These are phyloP conservation scores for Bursaphelenchus mucronatus DNA, from an alignment of 1,140 invertebrate species.

Conservation along the genomic window DNA sequence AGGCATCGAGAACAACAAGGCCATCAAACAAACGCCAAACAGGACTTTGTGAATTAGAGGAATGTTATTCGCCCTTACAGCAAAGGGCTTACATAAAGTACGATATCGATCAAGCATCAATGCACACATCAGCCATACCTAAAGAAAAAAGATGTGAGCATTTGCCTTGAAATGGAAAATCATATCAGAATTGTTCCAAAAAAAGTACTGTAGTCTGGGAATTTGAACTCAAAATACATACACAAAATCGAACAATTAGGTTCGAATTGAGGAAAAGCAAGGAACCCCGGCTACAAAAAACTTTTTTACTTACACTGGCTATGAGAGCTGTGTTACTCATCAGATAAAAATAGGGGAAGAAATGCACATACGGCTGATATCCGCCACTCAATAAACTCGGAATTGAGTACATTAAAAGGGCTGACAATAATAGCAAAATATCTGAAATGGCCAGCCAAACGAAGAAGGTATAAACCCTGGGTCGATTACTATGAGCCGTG, in stretches of 20 bases:
- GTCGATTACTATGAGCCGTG: constrained; percentile 19
- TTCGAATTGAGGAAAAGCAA: too few species aligned
- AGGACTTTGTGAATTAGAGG: constrained; percentile 31
- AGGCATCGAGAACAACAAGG: constrained; percentile 34
- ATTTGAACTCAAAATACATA: too few species aligned
- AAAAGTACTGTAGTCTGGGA: too few species aligned
- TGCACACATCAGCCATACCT: constrained; percentile 32
- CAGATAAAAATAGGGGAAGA: constrained; percentile 38
- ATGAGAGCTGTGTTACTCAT: constrained; percentile 41
- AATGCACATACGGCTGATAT: constrained; percentile 31
- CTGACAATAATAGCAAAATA: constrained; percentile 35
- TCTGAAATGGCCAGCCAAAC: constrained; percentile 41
- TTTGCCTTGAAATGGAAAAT: background rate
- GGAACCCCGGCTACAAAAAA: too few species aligned
- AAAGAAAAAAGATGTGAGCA: background rate
- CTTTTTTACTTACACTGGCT: constrained; percentile 20
- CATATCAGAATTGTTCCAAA: too few species aligned
- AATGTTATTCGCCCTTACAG: constrained; percentile 26
- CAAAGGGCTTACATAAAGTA: constrained; percentile 31
- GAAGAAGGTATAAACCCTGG: constrained; percentile 43
- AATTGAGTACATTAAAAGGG: constrained; percentile 41
- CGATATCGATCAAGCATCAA: constrained; percentile 44
- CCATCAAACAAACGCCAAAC: constrained; percentile 19
- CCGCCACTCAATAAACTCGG: constrained; percentile 29
- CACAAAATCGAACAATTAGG: too few species aligned